Evolutionary conservation across 2,797 vertebrate species (phyloP), one percentile per base, ranked within the genome.

Genomic region (Odontamblyopus lacepedii): DNA sequence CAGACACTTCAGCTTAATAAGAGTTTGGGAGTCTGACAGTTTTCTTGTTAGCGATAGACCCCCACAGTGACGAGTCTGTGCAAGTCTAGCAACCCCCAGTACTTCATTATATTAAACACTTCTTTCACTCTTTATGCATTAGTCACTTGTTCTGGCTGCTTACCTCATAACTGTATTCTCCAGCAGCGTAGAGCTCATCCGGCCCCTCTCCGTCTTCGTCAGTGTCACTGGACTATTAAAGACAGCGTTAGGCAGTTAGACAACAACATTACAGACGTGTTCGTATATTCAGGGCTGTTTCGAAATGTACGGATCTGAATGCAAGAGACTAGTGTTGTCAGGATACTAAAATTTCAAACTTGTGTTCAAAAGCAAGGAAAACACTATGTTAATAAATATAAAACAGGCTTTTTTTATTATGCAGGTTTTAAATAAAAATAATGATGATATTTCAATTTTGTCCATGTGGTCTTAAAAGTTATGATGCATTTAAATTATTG

Each of bases 141-240:
- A 80, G 70, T 81, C 68, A 86, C 68, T 70, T 56, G 18, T 1
- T 8, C 29, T 70, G 30, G 70, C 70, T 77, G 75, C 87, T 86
- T 83, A 94, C 94, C 92, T 93, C 90, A 82, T 91, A 83, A 71
- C 70, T 79, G 84, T 91, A 85, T 50, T 90, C 91, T 76, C 89
- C 90, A 3, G 48, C 69, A 0, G 88, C 67, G 75, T 89, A 78
- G 75, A 79, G 77, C 62, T 88, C 83, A 53, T 89, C 88, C 9
- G 78, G 85, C 55, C 84, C 85, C 13, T 62, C 55, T 8, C 38
- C 71, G 5, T 67, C 62, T 23, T 67, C 29, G 38, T 74, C 59
- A 41, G 71, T 71, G 6, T 83, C 83, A 53, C 65, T 85, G 4
- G 85, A 88, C 93, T 94, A 77, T 27, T 70, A 59, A 82, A 70